Base-by-base conservation (phyloP, 37 sponge, comb jelly and placozoan species). In the Agelas oroides region DNA sequence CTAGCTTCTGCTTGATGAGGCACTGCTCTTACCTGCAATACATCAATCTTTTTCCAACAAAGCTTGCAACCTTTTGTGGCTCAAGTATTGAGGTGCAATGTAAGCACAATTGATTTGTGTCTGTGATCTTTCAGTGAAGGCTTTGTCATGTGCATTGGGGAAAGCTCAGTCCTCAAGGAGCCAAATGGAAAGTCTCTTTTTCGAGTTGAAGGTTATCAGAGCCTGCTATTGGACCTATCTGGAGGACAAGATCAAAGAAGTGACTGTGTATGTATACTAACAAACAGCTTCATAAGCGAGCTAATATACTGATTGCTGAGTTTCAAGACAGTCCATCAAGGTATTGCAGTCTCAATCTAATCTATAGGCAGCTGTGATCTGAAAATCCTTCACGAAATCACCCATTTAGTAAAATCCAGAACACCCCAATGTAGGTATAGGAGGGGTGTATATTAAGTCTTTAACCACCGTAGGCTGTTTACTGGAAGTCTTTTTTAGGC, bases 361-460 rank as follows among this genome's bases (percentile, higher is more conserved):
- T n/a, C n/a, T n/a, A n/a, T n/a, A n/a, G n/a, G n/a, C n/a, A n/a
- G n/a, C n/a, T n/a, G n/a, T n/a, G 27, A 65, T 23, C 65, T 65
- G 13, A 15, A 16, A 16, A 24, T 65, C 23, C 27, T 65, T 24
- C 27, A 12, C 20, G 27, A 25, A 65, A 24, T 65, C 12, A 65
- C 65, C 20, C 65, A 65, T 19, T n/a, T 25, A 65, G 65, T 23
- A 65, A n/a, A n/a, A n/a, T n/a, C n/a, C n/a, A n/a, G n/a, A 65
- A n/a, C 25, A 24, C 12, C 12, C 15, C 27, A 65, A 19, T 65
- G n/a, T n/a, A n/a, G n/a, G n/a, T n/a, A n/a, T n/a, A n/a, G n/a
- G n/a, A n/a, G n/a, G n/a, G n/a, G 23, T n/a, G n/a, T n/a, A n/a
- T n/a, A n/a, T n/a, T n/a, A n/a, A n/a, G n/a, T n/a, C n/a, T n/a